phyloP scores from a whole-genome alignment of 2,888 invertebrate species.

The Eupithecia pulchellata region DNA sequence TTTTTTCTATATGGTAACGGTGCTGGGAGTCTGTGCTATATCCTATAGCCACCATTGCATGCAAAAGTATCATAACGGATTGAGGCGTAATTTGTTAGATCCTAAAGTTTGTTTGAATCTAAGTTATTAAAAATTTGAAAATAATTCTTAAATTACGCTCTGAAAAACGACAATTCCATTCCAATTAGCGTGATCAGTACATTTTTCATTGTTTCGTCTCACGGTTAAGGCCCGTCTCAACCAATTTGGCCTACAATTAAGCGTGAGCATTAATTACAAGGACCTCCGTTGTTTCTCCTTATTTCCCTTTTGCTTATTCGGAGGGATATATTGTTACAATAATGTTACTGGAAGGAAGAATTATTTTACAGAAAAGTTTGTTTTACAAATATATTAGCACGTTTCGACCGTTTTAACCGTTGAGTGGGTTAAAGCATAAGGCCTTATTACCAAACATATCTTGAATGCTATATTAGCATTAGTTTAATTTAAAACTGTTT shows the following conservation, averaged over 20 bases:
- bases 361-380: not conserved
- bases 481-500: not conserved
- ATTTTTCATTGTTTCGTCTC: slow-evolving; percentile 64
- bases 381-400: not conserved
- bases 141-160: slow-evolving; percentile 30
- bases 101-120: not conserved
- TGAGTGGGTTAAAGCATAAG: not conserved
- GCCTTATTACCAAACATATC: not conserved
- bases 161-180: slow-evolving; percentile 37
- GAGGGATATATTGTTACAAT: slow-evolving; percentile 59
- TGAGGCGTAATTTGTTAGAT: not conserved
- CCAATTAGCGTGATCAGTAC: slow-evolving; percentile 52
- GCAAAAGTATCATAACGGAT: not conserved
- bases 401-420: not conserved
- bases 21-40: not conserved
- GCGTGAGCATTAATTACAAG: slow-evolving; percentile 83
- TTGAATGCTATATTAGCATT: not conserved
- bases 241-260: slow-evolving; percentile 79
- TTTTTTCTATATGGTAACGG: not conserved
- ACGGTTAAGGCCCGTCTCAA: slow-evolving; percentile 65
- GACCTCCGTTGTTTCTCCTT: slow-evolving; percentile 68
- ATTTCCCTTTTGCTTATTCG: slow-evolving; percentile 83
- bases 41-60: not conserved
- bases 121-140: not conserved
- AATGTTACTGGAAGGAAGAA: slow-evolving; percentile 54